These are phyloP conservation scores for Nesogale talazaci DNA, from an alignment of 2,113 vertebrate genomes.

Conservation along the genomic window DNA sequence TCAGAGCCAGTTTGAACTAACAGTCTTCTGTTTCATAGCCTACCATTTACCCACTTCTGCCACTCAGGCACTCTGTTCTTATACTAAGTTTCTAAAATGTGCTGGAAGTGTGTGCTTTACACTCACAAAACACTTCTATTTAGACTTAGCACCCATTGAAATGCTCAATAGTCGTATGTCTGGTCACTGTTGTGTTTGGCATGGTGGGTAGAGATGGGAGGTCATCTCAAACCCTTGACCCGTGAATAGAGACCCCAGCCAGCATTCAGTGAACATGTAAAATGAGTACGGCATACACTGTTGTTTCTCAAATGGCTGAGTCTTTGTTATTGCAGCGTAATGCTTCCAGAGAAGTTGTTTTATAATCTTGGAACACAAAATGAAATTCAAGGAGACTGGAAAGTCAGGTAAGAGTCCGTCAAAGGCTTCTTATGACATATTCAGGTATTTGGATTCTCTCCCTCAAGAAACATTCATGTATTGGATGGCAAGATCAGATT, in stretches of 20 bases:
- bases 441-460: constrained; percentile 47
- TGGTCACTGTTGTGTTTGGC: neutral
- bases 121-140: neutral
- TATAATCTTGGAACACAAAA: neutral
- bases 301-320: neutral
- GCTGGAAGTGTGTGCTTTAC: neutral
- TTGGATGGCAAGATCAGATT: neutral
- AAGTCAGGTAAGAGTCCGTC: constrained; percentile 7
- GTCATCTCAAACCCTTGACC: neutral
- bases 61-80: neutral
- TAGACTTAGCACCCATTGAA: neutral
- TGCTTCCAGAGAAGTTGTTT: neutral
- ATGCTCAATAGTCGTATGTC: neutral
- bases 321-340: neutral
- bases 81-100: neutral
- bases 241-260: neutral
- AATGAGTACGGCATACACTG: neutral
- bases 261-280: neutral
- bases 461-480: constrained; percentile 6
- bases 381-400: neutral
- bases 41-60: neutral
- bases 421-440: constrained; percentile 34
- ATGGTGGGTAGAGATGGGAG: neutral
- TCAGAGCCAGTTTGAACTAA: neutral
- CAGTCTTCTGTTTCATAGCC: neutral